Conservation (phyloP, 1,140 invertebrate genomes). For the Argopecten irradians region DNA sequence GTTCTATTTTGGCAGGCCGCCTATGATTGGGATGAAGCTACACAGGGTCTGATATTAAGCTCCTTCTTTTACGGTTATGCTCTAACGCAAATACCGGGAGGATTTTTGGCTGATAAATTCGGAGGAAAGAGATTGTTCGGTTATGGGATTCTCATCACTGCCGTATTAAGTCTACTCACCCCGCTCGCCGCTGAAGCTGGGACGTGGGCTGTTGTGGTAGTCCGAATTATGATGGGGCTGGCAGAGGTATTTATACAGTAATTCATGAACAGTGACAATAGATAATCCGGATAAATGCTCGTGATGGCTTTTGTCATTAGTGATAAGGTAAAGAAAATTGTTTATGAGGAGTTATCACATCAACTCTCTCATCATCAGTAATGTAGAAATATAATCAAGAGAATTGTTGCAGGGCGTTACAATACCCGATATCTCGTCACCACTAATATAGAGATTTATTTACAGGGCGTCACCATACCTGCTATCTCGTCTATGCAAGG, state of each 20-base stretch:
- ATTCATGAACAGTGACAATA: no score
- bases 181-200: conserved; percentile 82
- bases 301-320: no score
- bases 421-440: no score
- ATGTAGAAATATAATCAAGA: no score
- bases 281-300: no score
- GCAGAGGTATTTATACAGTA: no score
- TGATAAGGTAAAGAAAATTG: no score
- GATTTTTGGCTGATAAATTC: conserved; percentile 85
- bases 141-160: conserved; percentile 86
- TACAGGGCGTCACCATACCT: neutral
- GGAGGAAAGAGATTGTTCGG: conserved; percentile 89
- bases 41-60: conserved; percentile 88
- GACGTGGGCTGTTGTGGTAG: conserved; percentile 72
- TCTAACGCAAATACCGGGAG: conserved; percentile 81
- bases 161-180: conserved; percentile 87
- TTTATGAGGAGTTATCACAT: no score
- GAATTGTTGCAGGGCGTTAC: no score
- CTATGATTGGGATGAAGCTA: conserved; percentile 88
- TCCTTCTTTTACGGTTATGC: conserved; percentile 90
- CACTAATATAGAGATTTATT: no score
- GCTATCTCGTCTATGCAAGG: neutral
- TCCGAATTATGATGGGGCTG: conserved; percentile 83
- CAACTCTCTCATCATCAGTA: no score
- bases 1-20: neutral